Conservation (phyloP, 1,140 invertebrate genomes). For the Danaus melanippus region DNA sequence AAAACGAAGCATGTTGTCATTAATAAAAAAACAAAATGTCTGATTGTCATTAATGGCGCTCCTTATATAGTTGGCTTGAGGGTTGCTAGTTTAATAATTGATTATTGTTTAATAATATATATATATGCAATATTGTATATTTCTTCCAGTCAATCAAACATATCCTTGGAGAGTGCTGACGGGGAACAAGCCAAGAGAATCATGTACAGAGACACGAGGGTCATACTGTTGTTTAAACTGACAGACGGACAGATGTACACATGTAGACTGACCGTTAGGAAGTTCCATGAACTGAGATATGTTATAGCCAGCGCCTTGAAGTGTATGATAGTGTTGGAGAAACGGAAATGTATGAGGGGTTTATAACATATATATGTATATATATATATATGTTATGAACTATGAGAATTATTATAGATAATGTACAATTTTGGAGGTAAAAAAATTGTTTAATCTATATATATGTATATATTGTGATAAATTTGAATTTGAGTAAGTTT, state of each 20-base stretch:
- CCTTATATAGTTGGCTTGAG: too few relatives aligned
- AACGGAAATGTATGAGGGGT: slow-evolving; percentile 52
- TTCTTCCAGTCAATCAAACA: slow-evolving; percentile 52
- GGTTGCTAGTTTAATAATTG: too few relatives aligned
- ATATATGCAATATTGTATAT: slow-evolving; percentile 12
- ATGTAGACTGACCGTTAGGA: slow-evolving; percentile 39
- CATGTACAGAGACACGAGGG: slow-evolving; percentile 30
- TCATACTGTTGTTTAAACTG: slow-evolving; percentile 42
- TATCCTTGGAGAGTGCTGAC: slow-evolving; percentile 25
- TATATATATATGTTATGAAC: not conserved
- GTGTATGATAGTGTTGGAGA: slow-evolving; percentile 52
- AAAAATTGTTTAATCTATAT: not conserved
- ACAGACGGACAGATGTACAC: slow-evolving; percentile 40
- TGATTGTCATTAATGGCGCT: too few relatives aligned
- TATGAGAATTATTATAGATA: slow-evolving; percentile 4
- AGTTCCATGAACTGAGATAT: slow-evolving; percentile 54
- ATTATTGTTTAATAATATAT: too few relatives aligned
- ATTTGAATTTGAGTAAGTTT: not conserved
- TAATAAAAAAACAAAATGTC: too few relatives aligned
- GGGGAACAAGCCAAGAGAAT: slow-evolving; percentile 31
- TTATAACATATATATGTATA: slow-evolving; percentile 36
- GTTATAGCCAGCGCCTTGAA: slow-evolving; percentile 49
- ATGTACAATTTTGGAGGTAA: slow-evolving; percentile 3
- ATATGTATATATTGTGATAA: not conserved
- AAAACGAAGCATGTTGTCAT: too few relatives aligned